Base-by-base conservation (phyloP, 2,797 vertebrate species). In the Chanos chanos region DNA sequence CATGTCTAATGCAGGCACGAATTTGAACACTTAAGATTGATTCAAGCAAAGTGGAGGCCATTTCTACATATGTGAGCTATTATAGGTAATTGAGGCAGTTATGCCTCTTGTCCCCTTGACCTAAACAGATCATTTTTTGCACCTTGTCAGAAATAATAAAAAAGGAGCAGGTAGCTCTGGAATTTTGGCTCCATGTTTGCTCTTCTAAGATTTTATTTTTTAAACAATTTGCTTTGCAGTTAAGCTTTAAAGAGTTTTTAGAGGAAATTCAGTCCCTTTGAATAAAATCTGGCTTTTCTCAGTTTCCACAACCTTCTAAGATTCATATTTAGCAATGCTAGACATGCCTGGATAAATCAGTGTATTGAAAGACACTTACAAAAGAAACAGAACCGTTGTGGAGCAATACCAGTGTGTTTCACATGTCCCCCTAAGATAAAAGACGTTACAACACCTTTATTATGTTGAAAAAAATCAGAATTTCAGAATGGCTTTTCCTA, bases 11-110 rank as follows among this genome's bases (percentile, higher is more conserved):
- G 78, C 74, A 77, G 65, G 64, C 75, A 71, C 73, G 61, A 57
- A 61, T 79, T 79, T 67, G 36, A 76, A 63, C 61, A 61, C 81
- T 78, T 77, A 65, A 77, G 83, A 85, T 83, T 68, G 81, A 85
- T 73, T 74, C 70, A 66, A 52, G 45, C 47, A 66, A 81, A 84
- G 83, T 63, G 64, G 73, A 83, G 70, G 71, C 45, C n/a, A 61
- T 41, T 54, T 64, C 70, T 72, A 75, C 86, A 87, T 72, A 73
- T 86, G 85, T 79, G 76, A 83, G 75, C 79, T 76, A 89, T 89
- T 88, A 90, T 74, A 51, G 75, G 76, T 79, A 85, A 88, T 86
- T 87, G 81, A 72, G 74, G 79, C 72, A 79, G 78, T 87, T 85
- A 79, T 71, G 78, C 75, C 79, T 86, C 80, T 86, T 84, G 81